phyloP scores from a whole-genome alignment of 2,113 vertebrate genomes.

The Dipodomys stephensi region DNA sequence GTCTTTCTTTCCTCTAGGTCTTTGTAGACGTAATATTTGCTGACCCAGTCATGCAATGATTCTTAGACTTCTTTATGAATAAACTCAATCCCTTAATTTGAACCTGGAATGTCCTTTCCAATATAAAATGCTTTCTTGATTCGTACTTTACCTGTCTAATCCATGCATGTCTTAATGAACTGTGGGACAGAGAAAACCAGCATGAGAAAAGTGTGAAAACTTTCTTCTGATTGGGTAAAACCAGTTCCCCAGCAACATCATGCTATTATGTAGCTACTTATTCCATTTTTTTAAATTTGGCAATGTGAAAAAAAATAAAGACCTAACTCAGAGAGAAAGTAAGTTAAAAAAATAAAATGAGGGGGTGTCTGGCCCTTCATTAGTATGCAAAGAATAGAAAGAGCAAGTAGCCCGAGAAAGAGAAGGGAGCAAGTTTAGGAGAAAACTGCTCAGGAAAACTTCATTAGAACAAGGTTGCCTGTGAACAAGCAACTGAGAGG shows the following conservation, averaged over 20 bases:
- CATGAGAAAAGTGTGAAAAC: background rate
- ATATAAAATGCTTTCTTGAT: background rate
- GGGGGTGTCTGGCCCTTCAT: background rate
- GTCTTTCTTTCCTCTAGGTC: background rate
- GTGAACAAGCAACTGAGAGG: background rate
- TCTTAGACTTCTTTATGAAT: background rate
- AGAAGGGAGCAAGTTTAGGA: slow-evolving; percentile 11
- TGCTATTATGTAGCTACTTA: background rate
- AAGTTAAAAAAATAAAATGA: slow-evolving; percentile 11
- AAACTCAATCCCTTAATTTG: background rate
- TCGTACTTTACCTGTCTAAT: background rate
- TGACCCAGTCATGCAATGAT: background rate
- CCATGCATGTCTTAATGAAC: background rate
- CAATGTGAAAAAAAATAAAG: background rate
- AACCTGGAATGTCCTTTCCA: background rate
- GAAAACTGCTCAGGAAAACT: background rate
- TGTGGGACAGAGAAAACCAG: background rate
- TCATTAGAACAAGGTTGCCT: background rate
- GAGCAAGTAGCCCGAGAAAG: background rate
- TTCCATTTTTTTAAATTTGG: background rate
- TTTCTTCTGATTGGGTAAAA: slow-evolving; percentile 27
- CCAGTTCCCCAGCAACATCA: background rate
- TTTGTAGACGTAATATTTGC: background rate
- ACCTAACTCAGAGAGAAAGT: background rate
- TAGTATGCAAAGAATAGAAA: background rate